phyloP scores from a whole-genome alignment of 2,888 invertebrate genomes.

The Ectropis crepuscularia region DNA sequence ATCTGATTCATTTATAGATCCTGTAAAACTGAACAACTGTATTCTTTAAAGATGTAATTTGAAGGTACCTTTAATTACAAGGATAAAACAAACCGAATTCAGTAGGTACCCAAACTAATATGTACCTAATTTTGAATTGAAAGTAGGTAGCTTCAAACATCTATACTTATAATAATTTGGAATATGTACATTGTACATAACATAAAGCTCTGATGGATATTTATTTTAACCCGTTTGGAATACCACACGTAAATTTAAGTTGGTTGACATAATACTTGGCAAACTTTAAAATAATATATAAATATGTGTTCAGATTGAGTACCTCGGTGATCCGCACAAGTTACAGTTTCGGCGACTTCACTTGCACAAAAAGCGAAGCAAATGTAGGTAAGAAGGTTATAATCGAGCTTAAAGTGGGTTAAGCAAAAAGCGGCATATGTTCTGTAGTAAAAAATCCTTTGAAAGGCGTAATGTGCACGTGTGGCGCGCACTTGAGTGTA shows the following conservation, averaged over 20 bases:
- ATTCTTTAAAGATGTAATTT: too few relatives aligned
- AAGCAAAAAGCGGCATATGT: slow-evolving; percentile 84
- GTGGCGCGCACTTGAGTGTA: slow-evolving; percentile 68
- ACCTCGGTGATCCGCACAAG: slow-evolving; percentile 38
- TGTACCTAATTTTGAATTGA: too few relatives aligned
- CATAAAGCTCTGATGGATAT: too few relatives aligned
- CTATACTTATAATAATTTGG: too few relatives aligned
- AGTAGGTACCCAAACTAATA: too few relatives aligned
- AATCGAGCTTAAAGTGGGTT: slow-evolving; percentile 83
- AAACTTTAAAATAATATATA: slow-evolving; percentile 8
- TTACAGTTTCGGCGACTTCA: slow-evolving; percentile 60
- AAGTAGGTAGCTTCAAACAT: too few relatives aligned
- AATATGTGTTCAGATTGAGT: slow-evolving; percentile 5
- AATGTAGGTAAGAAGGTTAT: slow-evolving; percentile 85
- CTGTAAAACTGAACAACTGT: too few relatives aligned
- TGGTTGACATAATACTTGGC: neutral
- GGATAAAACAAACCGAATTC: too few relatives aligned
- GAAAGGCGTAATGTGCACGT: slow-evolving; percentile 78
- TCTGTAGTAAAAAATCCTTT: slow-evolving; percentile 82
- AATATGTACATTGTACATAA: too few relatives aligned
- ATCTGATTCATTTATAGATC: too few relatives aligned
- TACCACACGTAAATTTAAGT: neutral
- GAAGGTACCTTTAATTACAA: too few relatives aligned
- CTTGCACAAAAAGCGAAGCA: slow-evolving; percentile 73
- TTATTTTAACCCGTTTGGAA: too few relatives aligned